phyloP scores from a whole-genome alignment of 2,113 vertebrate species.

The Barbus barbus region DNA sequence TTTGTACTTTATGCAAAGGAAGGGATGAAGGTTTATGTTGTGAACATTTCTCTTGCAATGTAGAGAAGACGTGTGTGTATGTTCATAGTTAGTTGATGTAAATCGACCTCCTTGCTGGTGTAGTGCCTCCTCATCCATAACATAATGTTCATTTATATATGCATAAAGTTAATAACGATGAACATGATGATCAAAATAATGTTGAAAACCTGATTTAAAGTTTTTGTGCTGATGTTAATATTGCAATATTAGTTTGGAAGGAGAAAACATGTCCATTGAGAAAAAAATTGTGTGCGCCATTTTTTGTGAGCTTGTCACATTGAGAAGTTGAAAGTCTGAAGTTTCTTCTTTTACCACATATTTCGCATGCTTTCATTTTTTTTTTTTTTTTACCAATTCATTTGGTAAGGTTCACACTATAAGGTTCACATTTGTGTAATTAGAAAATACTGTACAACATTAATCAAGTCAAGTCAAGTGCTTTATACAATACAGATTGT shows the following conservation, averaged over 20 bases:
- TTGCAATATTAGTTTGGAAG: conserved; percentile 75
- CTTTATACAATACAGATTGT: too few species aligned
- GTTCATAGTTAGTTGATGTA: conserved; percentile 80
- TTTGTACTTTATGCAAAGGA: conserved; percentile 74
- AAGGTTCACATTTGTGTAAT: neutral
- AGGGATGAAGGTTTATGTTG: conserved; percentile 66
- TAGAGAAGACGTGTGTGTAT: conserved; percentile 71
- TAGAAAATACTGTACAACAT: neutral
- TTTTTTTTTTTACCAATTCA: neutral
- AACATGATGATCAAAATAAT: conserved; percentile 68
- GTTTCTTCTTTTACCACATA: neutral
- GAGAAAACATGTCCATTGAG: conserved; percentile 71
- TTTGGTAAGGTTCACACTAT: neutral
- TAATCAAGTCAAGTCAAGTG: neutral
- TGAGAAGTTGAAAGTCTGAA: neutral
- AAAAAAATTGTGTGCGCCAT: conserved; percentile 60
- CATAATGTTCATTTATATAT: conserved; percentile 78
- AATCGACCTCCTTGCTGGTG: conserved; percentile 80
- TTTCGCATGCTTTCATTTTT: neutral
- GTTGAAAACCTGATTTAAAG: conserved; percentile 66
- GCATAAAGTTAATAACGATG: conserved; percentile 74
- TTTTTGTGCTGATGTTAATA: conserved; percentile 76
- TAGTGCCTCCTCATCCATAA: conserved; percentile 82
- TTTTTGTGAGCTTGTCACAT: neutral
- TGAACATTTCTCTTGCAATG: conserved; percentile 69